These are phyloP conservation scores for Melangyna quadrimaculata DNA, from an alignment of 2,888 invertebrate genomes.

Conservation along the genomic window DNA sequence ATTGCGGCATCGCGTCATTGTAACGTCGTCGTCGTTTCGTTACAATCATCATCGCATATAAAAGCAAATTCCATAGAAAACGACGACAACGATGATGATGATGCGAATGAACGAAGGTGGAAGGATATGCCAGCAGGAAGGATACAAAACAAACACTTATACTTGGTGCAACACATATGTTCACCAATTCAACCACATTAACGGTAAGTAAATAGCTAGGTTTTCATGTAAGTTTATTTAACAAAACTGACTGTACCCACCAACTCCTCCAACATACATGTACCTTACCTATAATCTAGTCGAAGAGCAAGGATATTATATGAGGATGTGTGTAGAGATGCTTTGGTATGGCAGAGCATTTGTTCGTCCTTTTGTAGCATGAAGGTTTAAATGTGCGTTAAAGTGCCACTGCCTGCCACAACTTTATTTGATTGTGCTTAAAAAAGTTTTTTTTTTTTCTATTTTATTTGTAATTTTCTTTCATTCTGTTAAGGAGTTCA, in stretches of 20 bases:
- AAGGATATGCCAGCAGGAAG: slow-evolving; percentile 50
- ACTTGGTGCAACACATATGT: slow-evolving; percentile 33
- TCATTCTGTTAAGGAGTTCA: not conserved
- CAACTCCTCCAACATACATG: not conserved
- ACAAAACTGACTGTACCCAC: not conserved
- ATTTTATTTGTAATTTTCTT: slow-evolving; percentile 21
- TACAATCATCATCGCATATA: slow-evolving; percentile 40
- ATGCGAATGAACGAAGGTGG: not conserved
- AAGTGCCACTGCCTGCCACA: slow-evolving; percentile 31
- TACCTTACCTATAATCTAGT: not conserved
- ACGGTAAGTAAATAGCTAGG: slow-evolving; percentile 54
- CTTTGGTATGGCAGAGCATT: not conserved
- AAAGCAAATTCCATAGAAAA: slow-evolving; percentile 18
- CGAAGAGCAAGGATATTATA: not conserved
- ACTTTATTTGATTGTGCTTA: slow-evolving; percentile 35
- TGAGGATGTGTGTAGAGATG: not conserved
- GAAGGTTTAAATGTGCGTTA: slow-evolving; percentile 52
- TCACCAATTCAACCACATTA: slow-evolving; percentile 61
- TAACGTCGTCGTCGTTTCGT: not conserved
- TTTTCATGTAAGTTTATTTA: slow-evolving; percentile 25
- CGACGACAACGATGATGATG: not conserved
- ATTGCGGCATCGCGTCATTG: slow-evolving; percentile 40
- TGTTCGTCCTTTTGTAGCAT: slow-evolving; percentile 24
- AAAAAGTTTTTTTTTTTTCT: slow-evolving; percentile 21
- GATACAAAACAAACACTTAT: slow-evolving; percentile 58